Evolutionary conservation across 2,888 invertebrate species (phyloP), one percentile per base, ranked within the genome.

Genomic region (Lasioglossum calceatum): DNA sequence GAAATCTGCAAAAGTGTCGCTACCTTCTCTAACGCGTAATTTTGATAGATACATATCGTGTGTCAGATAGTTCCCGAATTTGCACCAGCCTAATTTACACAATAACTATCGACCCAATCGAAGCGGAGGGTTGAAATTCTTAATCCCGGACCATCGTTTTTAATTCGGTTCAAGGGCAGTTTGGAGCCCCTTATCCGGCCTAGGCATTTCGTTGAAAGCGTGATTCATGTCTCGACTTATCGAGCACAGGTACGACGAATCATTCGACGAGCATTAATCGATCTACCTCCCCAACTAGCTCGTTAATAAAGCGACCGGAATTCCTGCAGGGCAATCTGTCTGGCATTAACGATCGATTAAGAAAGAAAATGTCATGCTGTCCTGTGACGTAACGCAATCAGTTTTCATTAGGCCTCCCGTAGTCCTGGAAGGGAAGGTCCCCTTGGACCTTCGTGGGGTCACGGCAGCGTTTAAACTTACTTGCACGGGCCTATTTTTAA

Each of bases 241-340:
- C 32, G 64, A 27, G 70, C 10, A 39, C 39, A 64, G 64, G 50
- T 64, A 81, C 36, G 70, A 84, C 75, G 64, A 71, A 54, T 76
- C 77, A n/a, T 80, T 82, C 39, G 27, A 61, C 74, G 81, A 79
- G 77, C 81, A 88, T 84, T 91, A 90, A 92, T 92, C 88, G 87
- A 87, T 90, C 82, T 73, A 87, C 86, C 87, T 89, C 79, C 88
- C 86, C 85, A 81, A 73, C 72, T 77, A 72, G 81, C 77, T 86
- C 85, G 87, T 90, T 90, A 87, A 90, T 90, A 87, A 90, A 89
- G 81, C 86, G 88, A 89, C 90, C 87, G 88, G 85, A 86, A 82
- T 85, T 88, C 89, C 89, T 87, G 90, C 87, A 42, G 90, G 81
- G 82, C 87, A 91, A 90, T 92, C 84, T 88, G 80, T 83, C 67